Percentiles rank a stretch among this genome's conserved stretches.
Conservation (phyloP, 2,797 vertebrate genomes). For the Clarias platycephalus region DNA sequence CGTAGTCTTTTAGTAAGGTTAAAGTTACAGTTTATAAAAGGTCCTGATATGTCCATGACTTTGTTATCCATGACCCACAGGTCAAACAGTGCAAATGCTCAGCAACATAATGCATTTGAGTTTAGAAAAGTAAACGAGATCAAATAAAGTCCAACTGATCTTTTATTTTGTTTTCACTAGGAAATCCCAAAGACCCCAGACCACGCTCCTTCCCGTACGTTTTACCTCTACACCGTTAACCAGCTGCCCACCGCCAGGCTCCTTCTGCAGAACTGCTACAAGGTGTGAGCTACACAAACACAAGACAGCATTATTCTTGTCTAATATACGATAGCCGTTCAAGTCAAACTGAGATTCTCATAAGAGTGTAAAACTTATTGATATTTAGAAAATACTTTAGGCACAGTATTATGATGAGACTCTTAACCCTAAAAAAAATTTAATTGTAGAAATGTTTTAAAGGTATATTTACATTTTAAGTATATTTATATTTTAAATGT, state of each 20-base stretch:
- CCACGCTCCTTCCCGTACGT: slow-evolving; percentile 90
- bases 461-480: too few relatives aligned
- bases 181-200: slow-evolving; percentile 95
- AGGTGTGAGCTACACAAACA: slow-evolving; percentile 70
- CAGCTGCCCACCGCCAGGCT: slow-evolving; percentile 81
- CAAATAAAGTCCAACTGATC: not conserved
- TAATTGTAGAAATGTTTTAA: too few relatives aligned
- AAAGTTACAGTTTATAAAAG: not conserved
- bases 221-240: slow-evolving; percentile 92
- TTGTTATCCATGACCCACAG: not conserved
- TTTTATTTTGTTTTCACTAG: slow-evolving; percentile 62
- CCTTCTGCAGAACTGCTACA: slow-evolving; percentile 88
- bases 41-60: not conserved
- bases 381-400: too few relatives aligned
- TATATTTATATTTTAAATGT: too few relatives aligned
- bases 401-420: too few relatives aligned
- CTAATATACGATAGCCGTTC: too few relatives aligned
- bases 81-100: not conserved
- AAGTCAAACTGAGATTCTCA: too few relatives aligned
- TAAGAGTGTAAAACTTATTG: too few relatives aligned
- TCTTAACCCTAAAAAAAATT: too few relatives aligned
- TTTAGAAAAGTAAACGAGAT: not conserved
- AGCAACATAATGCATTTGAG: not conserved
- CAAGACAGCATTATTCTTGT: not conserved
- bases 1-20: not conserved